Conservation (phyloP, 2,888 invertebrate species). For the Phortica magna region DNA sequence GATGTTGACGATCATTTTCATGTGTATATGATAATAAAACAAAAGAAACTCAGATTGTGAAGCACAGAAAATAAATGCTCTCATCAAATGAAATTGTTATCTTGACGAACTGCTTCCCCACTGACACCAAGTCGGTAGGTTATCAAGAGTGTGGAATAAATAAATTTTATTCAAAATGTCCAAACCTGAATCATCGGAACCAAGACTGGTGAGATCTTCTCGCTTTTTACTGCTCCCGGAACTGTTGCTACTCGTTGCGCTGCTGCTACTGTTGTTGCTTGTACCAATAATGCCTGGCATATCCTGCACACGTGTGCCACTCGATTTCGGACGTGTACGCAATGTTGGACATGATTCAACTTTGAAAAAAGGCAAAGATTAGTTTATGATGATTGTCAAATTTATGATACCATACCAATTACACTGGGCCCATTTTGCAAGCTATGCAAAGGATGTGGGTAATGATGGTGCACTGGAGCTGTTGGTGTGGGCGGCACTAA, state of each 20-base stretch:
- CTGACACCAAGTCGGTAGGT: too few species aligned
- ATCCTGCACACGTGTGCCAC: conserved; percentile 52
- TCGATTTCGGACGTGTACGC: conserved; percentile 68
- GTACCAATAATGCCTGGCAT: conserved; percentile 45
- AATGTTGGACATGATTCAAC: conserved; percentile 66
- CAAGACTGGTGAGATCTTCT: conserved; percentile 80
- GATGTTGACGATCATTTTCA: too few species aligned
- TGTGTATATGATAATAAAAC: background rate
- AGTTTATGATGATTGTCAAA: background rate
- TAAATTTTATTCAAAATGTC: conserved; percentile 4
- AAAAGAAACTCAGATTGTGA: background rate
- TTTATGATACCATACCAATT: conserved; percentile 52
- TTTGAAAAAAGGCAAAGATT: conserved; percentile 31
- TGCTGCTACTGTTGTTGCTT: conserved; percentile 19
- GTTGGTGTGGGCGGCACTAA: conserved; percentile 38
- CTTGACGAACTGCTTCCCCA: too few species aligned
- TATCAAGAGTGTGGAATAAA: background rate
- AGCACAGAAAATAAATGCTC: background rate
- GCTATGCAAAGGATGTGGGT: conserved; percentile 32
- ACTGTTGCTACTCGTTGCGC: conserved; percentile 54
- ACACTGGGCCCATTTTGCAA: conserved; percentile 49
- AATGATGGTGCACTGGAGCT: conserved; percentile 35
- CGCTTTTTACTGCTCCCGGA: conserved; percentile 74
- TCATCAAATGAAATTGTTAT: too few species aligned
- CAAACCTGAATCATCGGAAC: conserved; percentile 81